These are phyloP conservation scores for Temnothorax nylanderi DNA, from an alignment of 1,140 invertebrate genomes.

Conservation along the genomic window DNA sequence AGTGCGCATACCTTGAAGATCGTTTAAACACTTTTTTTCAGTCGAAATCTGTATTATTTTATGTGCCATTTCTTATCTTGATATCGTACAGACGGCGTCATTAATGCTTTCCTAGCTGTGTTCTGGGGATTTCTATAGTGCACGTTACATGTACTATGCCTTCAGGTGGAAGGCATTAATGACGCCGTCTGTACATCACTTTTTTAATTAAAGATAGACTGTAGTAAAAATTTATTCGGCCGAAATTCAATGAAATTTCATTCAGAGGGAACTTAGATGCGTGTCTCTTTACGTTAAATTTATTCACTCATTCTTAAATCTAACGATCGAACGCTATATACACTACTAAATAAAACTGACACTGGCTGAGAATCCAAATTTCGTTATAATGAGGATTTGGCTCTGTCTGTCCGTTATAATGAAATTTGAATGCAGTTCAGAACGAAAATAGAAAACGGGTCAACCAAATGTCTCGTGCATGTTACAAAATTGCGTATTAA, in stretches of 20 bases:
- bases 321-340: neutral
- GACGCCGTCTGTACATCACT: no score
- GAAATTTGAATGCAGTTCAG: constrained; percentile 57
- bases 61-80: neutral
- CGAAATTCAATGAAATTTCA: neutral
- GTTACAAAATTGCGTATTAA: constrained; percentile 40
- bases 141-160: no score
- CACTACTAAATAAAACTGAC: constrained; percentile 17
- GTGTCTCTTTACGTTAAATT: neutral
- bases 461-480: constrained; percentile 42
- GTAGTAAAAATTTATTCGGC: neutral
- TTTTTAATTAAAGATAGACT: neutral
- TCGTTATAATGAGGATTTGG: constrained; percentile 36
- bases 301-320: neutral
- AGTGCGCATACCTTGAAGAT: neutral
- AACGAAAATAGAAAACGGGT: constrained; percentile 55
- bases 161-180: no score
- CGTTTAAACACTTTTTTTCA: neutral
- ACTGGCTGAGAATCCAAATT: neutral
- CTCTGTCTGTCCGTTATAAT: constrained; percentile 37
- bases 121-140: no score
- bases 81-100: no score
- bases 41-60: neutral
- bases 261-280: neutral
- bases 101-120: no score